These are phyloP conservation scores for Drosophila pectinifera DNA, from an alignment of 1,140 invertebrate genomes.

Conservation along the genomic window DNA sequence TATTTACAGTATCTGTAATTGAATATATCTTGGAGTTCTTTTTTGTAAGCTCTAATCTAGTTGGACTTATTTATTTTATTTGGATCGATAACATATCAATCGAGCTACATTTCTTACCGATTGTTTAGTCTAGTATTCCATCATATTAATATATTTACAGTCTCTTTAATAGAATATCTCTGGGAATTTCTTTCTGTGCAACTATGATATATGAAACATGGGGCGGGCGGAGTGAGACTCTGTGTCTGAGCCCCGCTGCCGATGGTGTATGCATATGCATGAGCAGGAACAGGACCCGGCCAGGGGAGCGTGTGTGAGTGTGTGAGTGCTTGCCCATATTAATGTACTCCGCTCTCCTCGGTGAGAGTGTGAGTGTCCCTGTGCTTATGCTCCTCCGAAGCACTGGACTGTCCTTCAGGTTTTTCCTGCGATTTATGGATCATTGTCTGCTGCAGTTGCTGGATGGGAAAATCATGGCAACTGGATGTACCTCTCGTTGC, in stretches of 20 bases:
- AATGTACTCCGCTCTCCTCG: conserved; percentile 7
- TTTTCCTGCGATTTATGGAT: neutral
- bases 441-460: neutral
- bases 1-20: too few species aligned
- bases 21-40: too few species aligned
- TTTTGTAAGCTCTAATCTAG: too few species aligned
- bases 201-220: conserved; percentile 3
- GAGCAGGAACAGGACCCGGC: conserved; percentile 17
- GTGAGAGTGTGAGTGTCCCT: neutral
- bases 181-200: conserved; percentile 3
- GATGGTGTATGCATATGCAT: conserved; percentile 71
- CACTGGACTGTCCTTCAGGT: neutral
- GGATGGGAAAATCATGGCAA: neutral
- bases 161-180: too few species aligned
- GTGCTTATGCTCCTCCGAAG: neutral
- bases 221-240: conserved; percentile 1
- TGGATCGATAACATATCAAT: too few species aligned
- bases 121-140: too few species aligned
- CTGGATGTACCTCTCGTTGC: neutral
- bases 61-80: too few species aligned
- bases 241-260: conserved; percentile 22
- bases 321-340: conserved; percentile 2
- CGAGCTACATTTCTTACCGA: too few species aligned
- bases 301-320: conserved; percentile 1
- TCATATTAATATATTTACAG: too few species aligned